Evolutionary conservation across 2,888 invertebrate species (phyloP), one percentile per base, ranked within the genome.

Genomic region (Sceliomorpha sp.): DNA sequence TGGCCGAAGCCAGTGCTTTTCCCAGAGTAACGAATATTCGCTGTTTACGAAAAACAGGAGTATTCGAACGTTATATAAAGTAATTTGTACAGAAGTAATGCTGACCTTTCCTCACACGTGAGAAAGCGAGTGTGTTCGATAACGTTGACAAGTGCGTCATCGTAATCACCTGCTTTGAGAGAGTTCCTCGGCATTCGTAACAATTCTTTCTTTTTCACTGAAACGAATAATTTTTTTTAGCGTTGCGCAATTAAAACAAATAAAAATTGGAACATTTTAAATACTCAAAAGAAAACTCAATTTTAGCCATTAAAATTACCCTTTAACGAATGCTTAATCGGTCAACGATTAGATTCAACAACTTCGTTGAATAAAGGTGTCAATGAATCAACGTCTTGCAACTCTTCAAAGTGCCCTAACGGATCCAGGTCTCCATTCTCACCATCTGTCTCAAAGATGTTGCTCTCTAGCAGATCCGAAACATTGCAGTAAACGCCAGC

Each of bases 291-390:
- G n/a, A n/a, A n/a, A n/a, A n/a, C n/a, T n/a, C n/a, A n/a, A n/a
- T n/a, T n/a, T n/a, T n/a, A n/a, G 20, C 2, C 5, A 20, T 20
- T 20, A 20, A 2, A 20, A 20, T 20, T 20, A n/a, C n/a, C 20
- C 20, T 20, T 20, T 20, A 20, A 20, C 20, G n/a, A n/a, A 20
- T 20, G 3, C 20, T 20, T 20, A 20, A 20, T n/a, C n/a, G n/a
- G n/a, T 86, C 74, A 88, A 72, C 82, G 84, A 82, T 88, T 88
- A 26, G 84, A 78, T 69, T 87, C 88, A 4, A 85, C 78, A 13
- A 88, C 88, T 69, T 87, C 88, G 45, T 82, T 87, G 63, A 88
- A 88, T 7, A 88, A 75, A n/a, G 88, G 88, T 13, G 88, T 79
- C 9, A 88, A 77, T 13, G 85, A 82, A 56, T 84, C 86, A 39